These are phyloP conservation scores for Anoplius nigerrimus DNA, from an alignment of 2,888 invertebrate genomes.

Conservation along the genomic window DNA sequence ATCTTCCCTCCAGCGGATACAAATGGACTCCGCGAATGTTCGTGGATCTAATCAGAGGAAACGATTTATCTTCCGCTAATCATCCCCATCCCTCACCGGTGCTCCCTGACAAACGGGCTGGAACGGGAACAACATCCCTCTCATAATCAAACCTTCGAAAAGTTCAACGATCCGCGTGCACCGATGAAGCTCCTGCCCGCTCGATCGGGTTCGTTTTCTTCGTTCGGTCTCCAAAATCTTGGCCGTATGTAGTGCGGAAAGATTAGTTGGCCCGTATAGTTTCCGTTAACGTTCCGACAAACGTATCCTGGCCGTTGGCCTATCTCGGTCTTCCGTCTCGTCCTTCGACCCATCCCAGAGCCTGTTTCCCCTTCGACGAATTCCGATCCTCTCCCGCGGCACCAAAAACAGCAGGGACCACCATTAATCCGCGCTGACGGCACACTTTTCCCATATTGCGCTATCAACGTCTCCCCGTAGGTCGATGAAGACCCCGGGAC, in stretches of 20 bases:
- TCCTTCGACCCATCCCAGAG: conserved; percentile 14
- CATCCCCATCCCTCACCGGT: no score
- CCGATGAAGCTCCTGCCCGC: conserved; percentile 50
- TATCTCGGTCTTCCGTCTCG: conserved; percentile 25
- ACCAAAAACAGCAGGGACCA: conserved; percentile 35
- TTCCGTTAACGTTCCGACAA: conserved; percentile 16
- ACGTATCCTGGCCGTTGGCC: conserved; percentile 19
- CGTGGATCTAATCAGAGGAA: no score
- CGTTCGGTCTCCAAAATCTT: conserved; percentile 40
- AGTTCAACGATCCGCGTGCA: conserved; percentile 60
- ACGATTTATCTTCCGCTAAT: no score
- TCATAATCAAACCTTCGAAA: conserved; percentile 11
- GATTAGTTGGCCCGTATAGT: conserved; percentile 56
- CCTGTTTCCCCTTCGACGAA: no score
- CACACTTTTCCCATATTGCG: conserved; percentile 53
- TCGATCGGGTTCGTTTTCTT: conserved; percentile 62
- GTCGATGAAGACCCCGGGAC: conserved; percentile 5
- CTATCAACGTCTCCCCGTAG: conserved; percentile 38
- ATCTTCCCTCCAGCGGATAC: no score
- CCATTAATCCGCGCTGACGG: conserved; percentile 58
- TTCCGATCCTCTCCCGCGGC: conserved; percentile 16
- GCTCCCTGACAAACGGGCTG: no score
- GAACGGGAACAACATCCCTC: no score
- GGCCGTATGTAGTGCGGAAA: conserved; percentile 62
- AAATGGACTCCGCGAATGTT: no score